Evolutionary conservation across 1,140 invertebrate species (phyloP).

Genomic region (Conus ventricosus): DNA sequence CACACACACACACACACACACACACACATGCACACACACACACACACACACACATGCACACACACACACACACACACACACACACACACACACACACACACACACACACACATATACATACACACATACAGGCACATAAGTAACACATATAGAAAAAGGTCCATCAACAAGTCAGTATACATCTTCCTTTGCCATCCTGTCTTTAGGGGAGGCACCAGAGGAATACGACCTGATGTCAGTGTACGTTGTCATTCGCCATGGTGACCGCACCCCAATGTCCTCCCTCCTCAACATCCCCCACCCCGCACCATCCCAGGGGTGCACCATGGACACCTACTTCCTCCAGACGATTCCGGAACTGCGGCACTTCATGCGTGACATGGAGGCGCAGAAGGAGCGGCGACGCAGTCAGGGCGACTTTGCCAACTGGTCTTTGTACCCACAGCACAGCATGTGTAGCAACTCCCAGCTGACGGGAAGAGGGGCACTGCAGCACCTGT

Average conservation of each 20-base stretch:
- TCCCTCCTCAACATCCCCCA: constrained; percentile 83
- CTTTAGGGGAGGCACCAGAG: constrained; percentile 77
- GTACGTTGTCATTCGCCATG: constrained; percentile 88
- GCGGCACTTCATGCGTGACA: constrained; percentile 47
- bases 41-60: too few relatives aligned
- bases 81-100: too few relatives aligned
- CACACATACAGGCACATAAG: too few relatives aligned
- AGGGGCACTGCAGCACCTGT: constrained; percentile 85
- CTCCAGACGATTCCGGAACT: constrained; percentile 54
- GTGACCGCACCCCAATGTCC: constrained; percentile 89
- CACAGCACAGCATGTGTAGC: constrained; percentile 79
- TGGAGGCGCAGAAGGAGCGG: constrained; percentile 39
- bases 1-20: too few relatives aligned
- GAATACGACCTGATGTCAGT: constrained; percentile 86
- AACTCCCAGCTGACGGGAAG: constrained; percentile 82
- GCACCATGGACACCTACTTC: constrained; percentile 78
- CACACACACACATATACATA: too few relatives aligned
- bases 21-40: too few relatives aligned
- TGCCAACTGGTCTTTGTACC: constrained; percentile 86
- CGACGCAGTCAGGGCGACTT: constrained; percentile 82
- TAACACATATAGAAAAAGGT: neutral
- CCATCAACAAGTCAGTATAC: neutral
- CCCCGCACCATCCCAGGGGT: constrained; percentile 77
- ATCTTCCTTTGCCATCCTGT: neutral
- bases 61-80: too few relatives aligned